Evolutionary conservation across 2,888 invertebrate species (phyloP).

Genomic region (Psylliodes chrysocephalus): DNA sequence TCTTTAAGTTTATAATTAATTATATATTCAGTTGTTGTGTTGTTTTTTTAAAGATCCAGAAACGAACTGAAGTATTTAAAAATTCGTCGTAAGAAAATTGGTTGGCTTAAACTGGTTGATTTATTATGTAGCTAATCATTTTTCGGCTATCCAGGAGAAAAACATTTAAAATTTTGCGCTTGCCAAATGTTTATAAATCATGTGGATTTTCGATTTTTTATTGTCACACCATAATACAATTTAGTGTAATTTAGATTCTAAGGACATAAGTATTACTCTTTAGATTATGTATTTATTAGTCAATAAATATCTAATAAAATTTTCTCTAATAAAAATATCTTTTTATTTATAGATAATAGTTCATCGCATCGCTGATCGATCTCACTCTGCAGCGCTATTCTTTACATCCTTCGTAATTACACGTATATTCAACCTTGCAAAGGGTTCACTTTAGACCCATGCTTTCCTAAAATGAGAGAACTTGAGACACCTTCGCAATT

Average conservation of each 20-base stretch:
- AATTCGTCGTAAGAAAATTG: slow-evolving; percentile 12
- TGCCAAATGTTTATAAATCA: slow-evolving; percentile 51
- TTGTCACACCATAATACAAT: slow-evolving; percentile 39
- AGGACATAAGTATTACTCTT: slow-evolving; percentile 52
- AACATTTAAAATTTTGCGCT: slow-evolving; percentile 44
- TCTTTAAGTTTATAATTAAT: too few relatives aligned
- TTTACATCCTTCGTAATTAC: too few relatives aligned
- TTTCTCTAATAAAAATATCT: slow-evolving; percentile 25
- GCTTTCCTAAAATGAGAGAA: too few relatives aligned
- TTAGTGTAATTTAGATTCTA: slow-evolving; percentile 45
- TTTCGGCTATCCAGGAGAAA: slow-evolving; percentile 25
- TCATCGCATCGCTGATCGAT: too few relatives aligned
- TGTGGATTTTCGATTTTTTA: slow-evolving; percentile 35
- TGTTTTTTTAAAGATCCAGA: too few relatives aligned
- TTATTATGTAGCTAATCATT: not conserved
- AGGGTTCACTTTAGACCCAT: too few relatives aligned
- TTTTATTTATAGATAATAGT: too few relatives aligned
- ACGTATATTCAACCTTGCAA: too few relatives aligned
- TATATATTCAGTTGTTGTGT: too few relatives aligned
- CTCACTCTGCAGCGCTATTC: too few relatives aligned
- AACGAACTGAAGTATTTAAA: not conserved
- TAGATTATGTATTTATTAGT: slow-evolving; percentile 56
- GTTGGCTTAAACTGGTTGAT: slow-evolving; percentile 7
- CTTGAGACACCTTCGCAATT: too few relatives aligned
- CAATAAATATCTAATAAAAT: slow-evolving; percentile 34